phyloP scores from a whole-genome alignment of 2,113 vertebrate genomes.

The Cyprinodon tularosa region DNA sequence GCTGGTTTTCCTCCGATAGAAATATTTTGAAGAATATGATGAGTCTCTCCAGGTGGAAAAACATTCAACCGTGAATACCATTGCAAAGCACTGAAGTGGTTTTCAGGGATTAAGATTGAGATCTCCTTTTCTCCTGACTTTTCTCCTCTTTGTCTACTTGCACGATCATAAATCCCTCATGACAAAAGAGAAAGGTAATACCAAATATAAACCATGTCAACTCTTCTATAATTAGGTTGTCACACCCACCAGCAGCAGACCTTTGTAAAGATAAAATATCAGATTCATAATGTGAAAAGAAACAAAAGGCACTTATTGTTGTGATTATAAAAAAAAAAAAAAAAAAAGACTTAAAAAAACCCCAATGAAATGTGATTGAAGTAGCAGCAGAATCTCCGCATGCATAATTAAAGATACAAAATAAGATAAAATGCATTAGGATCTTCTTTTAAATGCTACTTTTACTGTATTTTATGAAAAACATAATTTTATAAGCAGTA shows the following conservation, averaged over 20 bases:
- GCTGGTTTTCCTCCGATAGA: no score
- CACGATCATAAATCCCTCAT: neutral
- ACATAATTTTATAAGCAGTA: neutral
- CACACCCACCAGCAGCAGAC: neutral
- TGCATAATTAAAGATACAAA: neutral
- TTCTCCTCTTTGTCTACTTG: no score
- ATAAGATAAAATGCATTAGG: neutral
- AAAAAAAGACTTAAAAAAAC: no score
- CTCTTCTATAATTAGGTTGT: neutral
- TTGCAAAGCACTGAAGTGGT: no score
- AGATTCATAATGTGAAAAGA: neutral
- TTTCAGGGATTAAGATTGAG: no score
- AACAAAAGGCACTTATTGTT: neutral
- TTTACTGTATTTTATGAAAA: neutral
- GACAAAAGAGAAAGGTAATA: no score
- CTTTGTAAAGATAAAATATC: neutral
- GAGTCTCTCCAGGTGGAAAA: no score
- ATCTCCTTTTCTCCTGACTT: no score
- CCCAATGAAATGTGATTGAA: neutral
- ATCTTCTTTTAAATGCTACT: neutral
- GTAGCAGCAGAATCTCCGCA: neutral
- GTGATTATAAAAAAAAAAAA: neutral
- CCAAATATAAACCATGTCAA: neutral
- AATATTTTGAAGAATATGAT: no score
- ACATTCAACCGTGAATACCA: no score